Evolutionary conservation across 2,113 vertebrate genomes (phyloP).

Genomic region (Forbesichthys agassizii): DNA sequence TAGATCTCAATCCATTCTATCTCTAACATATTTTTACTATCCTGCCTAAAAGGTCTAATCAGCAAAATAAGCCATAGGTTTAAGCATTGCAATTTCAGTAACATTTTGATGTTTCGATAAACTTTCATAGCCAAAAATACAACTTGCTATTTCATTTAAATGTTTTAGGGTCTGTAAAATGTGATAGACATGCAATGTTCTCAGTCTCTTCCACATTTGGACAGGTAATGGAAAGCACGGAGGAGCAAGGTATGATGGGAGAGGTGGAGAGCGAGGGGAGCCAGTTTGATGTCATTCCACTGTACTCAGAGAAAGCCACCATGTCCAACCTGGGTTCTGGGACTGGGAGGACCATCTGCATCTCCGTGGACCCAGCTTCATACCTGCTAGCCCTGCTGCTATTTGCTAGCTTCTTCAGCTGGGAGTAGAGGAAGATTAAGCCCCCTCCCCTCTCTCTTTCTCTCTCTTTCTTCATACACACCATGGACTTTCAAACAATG

Average conservation of each 20-base stretch:
- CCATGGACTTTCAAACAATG: background rate
- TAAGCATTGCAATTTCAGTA: no score
- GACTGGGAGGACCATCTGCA: constrained; percentile 15
- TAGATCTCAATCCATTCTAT: no score
- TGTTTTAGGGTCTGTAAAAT: no score
- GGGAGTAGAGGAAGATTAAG: constrained; percentile 36
- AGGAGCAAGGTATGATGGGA: constrained; percentile 27
- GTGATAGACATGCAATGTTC: background rate
- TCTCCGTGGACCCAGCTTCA: constrained; percentile 14
- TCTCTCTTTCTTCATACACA: constrained; percentile 18
- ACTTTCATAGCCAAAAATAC: no score
- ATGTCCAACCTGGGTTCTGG: constrained; percentile 66
- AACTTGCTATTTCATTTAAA: no score
- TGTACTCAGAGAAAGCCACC: constrained; percentile 67
- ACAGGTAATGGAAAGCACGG: constrained; percentile 36
- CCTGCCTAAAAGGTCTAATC: background rate
- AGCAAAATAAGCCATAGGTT: background rate
- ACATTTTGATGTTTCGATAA: no score
- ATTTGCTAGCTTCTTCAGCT: constrained; percentile 46
- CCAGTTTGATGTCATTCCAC: constrained; percentile 65
- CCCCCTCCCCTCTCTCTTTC: background rate
- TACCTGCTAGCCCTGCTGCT: constrained; percentile 49
- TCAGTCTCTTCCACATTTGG: constrained; percentile 46
- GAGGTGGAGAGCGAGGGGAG: constrained; percentile 36
- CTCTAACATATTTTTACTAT: no score